Evolutionary conservation across 2,797 vertebrate species (phyloP).

Genomic region (Coendou prehensilis): DNA sequence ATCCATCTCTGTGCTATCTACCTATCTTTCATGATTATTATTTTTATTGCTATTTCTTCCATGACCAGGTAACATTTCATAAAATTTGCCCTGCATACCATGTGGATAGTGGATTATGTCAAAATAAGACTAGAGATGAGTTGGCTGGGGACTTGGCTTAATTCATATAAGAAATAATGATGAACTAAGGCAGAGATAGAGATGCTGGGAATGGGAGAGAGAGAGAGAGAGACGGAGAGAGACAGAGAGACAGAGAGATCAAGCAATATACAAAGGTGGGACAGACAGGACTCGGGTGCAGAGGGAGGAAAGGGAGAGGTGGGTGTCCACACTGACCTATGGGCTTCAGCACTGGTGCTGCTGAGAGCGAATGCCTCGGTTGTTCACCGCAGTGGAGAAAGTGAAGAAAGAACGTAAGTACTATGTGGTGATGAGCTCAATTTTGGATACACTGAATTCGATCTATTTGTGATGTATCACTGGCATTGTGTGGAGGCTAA

Average conservation of each 20-base stretch:
- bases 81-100: neutral
- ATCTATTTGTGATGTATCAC: neutral
- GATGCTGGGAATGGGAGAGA: neutral
- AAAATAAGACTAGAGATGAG: neutral
- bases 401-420: neutral
- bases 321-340: too few species aligned
- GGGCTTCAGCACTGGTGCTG: neutral
- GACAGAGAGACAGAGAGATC: neutral
- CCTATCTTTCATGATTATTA: neutral
- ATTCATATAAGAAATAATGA: conserved; percentile 3
- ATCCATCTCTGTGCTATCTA: neutral
- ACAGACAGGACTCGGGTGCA: neutral
- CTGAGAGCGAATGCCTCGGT: neutral
- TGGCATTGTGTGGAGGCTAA: neutral
- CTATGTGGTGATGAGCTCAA: neutral
- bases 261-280: neutral
- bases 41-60: neutral
- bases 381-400: neutral
- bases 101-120: neutral
- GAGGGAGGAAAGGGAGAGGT: neutral
- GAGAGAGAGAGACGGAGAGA: neutral
- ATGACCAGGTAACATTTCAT: neutral
- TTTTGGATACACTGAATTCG: neutral
- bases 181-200: neutral
- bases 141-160: neutral